phyloP scores from a whole-genome alignment of 2,888 invertebrate genomes.

The Entomobrya multifasciata region DNA sequence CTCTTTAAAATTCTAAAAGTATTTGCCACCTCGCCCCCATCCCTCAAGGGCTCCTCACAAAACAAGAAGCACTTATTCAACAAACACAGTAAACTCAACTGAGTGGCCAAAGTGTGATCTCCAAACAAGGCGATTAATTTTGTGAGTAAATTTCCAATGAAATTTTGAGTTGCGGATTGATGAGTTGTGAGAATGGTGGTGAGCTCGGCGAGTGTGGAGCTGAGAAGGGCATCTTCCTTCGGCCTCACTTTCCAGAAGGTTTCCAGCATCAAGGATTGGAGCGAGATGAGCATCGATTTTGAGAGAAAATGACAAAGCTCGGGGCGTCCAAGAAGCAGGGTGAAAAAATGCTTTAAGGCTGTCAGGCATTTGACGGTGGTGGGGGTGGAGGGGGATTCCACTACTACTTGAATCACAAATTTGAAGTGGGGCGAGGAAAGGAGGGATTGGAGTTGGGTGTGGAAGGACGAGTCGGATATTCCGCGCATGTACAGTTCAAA shows the following conservation, averaged over 20 bases:
- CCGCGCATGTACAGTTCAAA: conserved; percentile 75
- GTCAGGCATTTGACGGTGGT: conserved; percentile 73
- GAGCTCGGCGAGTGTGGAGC: conserved; percentile 51
- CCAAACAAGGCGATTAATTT: conserved; percentile 56
- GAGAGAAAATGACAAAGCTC: conserved; percentile 44
- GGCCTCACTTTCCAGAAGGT: conserved; percentile 64
- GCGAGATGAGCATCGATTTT: neutral
- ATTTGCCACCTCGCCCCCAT: conserved; percentile 70
- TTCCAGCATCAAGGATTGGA: conserved; percentile 35
- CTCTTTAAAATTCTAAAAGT: conserved; percentile 71
- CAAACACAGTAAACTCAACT: conserved; percentile 70
- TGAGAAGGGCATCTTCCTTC: conserved; percentile 2
- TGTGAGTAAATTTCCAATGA: conserved; percentile 63
- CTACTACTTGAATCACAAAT: conserved; percentile 65
- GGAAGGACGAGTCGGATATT: conserved; percentile 67
- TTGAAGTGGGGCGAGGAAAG: conserved; percentile 56
- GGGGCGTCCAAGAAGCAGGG: conserved; percentile 58
- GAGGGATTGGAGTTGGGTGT: conserved; percentile 60
- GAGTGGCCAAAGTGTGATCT: conserved; percentile 61
- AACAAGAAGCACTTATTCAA: conserved; percentile 72
- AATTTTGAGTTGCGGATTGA: conserved; percentile 7
- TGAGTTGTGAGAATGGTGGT: conserved; percentile 42
- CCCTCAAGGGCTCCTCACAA: conserved; percentile 50
- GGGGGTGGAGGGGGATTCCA: no score
- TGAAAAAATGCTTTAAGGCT: conserved; percentile 71